Evolutionary conservation across 2,797 vertebrate species (phyloP).

Genomic region (Muscicapa comitata): DNA sequence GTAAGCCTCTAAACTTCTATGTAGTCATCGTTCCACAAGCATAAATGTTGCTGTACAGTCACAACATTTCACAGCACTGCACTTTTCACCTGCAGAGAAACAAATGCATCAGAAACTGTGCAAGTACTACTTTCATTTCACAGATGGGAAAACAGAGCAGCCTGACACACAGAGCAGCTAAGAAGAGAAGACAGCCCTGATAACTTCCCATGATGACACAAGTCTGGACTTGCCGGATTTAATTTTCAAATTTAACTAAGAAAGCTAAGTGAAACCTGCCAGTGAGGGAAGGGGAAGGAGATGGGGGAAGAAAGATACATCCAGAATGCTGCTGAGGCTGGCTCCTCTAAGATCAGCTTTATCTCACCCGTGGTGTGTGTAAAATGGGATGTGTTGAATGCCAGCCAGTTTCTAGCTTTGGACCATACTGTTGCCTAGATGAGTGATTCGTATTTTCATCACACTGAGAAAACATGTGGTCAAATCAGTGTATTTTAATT

Average conservation of each 20-base stretch:
- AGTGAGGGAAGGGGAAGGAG: rapidly evolving
- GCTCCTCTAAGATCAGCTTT: neutral
- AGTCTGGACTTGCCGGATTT: neutral
- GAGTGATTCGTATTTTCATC: neutral
- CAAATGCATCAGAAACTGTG: neutral
- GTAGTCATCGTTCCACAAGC: neutral
- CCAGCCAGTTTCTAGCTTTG: neutral
- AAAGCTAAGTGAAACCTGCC: neutral
- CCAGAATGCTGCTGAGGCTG: neutral
- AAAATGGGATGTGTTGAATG: neutral
- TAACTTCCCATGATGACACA: neutral
- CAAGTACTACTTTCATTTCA: neutral
- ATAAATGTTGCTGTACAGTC: neutral
- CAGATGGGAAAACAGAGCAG: neutral
- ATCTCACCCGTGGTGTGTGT: neutral
- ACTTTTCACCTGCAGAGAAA: neutral
- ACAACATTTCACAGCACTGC: neutral
- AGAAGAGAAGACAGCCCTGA: neutral
- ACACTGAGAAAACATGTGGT: neutral
- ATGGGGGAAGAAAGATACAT: neutral
- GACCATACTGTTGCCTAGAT: neutral
- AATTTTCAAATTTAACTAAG: neutral
- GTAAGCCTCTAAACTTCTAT: neutral
- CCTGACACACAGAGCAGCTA: neutral
- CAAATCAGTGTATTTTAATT: neutral